Evolutionary conservation across 2,888 invertebrate species (phyloP).

Genomic region (Imbricaverruca yamaguchii): DNA sequence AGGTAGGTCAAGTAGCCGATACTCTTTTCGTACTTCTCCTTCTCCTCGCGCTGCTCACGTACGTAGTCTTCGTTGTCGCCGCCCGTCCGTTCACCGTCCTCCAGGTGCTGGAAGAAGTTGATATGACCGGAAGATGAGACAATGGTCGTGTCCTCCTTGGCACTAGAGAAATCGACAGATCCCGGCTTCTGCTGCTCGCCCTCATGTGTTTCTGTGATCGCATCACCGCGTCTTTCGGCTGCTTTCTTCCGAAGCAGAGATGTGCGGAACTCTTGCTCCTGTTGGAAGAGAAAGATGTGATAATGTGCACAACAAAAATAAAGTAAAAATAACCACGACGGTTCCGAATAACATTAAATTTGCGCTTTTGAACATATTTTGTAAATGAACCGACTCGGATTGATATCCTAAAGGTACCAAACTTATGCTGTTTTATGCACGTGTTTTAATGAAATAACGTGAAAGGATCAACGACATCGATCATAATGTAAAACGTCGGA

Average conservation of each 20-base stretch:
- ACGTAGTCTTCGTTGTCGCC: constrained; percentile 78
- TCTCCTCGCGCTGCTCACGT: constrained; percentile 78
- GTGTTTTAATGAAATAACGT: too few relatives aligned
- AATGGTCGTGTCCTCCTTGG: constrained; percentile 28
- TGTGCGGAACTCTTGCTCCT: constrained; percentile 76
- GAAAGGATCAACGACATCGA: too few relatives aligned
- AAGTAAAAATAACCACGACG: too few relatives aligned
- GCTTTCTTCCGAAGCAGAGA: constrained; percentile 60
- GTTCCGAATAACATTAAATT: too few relatives aligned
- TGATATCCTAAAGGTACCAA: too few relatives aligned
- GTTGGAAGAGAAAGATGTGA: constrained; percentile 19
- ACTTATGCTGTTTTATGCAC: too few relatives aligned
- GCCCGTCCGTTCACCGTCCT: constrained; percentile 57
- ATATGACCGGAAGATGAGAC: constrained; percentile 51
- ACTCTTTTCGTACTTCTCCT: constrained; percentile 94
- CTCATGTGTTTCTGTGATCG: constrained; percentile 32
- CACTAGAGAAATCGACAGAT: constrained; percentile 26
- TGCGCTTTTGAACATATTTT: too few relatives aligned
- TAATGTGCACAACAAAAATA: constrained; percentile 22
- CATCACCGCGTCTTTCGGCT: constrained; percentile 36
- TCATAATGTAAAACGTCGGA: too few relatives aligned
- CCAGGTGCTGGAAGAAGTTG: constrained; percentile 79
- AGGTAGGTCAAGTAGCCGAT: constrained; percentile 93
- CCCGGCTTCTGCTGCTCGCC: constrained; percentile 31
- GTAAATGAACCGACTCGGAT: too few relatives aligned